A percentile compares a stretch with the other conserved stretches of the same genome.
These are phyloP conservation scores for Ovibos moschatus DNA, from an alignment of 2,113 vertebrate genomes.

Conservation along the genomic window DNA sequence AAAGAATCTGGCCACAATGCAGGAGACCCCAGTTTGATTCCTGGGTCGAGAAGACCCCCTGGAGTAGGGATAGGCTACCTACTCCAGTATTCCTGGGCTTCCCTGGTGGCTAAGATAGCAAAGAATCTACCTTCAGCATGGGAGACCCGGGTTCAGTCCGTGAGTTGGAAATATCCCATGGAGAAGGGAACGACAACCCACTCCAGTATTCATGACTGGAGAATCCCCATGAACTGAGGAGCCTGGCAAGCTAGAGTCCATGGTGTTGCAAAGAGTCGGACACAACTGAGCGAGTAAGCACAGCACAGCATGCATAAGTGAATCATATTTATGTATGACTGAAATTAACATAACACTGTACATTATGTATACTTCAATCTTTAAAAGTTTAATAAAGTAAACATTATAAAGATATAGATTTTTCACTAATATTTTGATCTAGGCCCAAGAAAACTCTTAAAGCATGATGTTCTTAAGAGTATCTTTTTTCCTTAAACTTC, in stretches of 20 bases:
- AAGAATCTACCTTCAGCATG: background rate
- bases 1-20: background rate
- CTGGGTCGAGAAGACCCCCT: rapidly evolving
- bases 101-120: background rate
- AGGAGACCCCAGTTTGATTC: rapidly evolving
- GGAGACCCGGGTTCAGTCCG: rapidly evolving
- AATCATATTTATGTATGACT: background rate
- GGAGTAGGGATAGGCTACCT: background rate
- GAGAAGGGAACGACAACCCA: background rate
- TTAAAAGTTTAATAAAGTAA: background rate
- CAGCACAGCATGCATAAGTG: background rate
- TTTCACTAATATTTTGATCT: background rate
- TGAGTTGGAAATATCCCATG: background rate
- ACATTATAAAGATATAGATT: background rate
- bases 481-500: background rate
- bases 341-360: background rate
- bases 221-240: background rate
- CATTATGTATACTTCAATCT: background rate
- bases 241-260: background rate
- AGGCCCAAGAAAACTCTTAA: background rate
- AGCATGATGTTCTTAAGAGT: background rate
- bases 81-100: background rate
- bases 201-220: background rate
- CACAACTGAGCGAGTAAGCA: background rate
- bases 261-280: background rate